phyloP scores from a whole-genome alignment of 37 sponge, comb jelly and placozoan species.

The Diacarnus erythraeanus region DNA sequence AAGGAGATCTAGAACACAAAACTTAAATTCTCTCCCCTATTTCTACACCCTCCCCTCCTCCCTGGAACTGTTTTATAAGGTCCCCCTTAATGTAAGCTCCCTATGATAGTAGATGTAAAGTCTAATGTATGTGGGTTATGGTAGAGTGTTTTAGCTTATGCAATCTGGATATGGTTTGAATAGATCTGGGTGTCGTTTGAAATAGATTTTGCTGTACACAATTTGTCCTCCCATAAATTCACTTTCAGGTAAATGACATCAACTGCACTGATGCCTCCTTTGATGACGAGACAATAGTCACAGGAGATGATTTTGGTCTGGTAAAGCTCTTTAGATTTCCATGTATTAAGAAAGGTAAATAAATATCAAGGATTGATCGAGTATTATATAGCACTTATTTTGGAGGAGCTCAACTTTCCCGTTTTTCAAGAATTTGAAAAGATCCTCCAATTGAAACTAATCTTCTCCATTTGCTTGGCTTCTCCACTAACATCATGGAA shows the following conservation, averaged over 20 bases:
- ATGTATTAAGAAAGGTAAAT: slow-evolving; percentile 74
- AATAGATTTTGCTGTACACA: no score
- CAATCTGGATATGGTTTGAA: no score
- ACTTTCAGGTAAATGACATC: slow-evolving; percentile 66
- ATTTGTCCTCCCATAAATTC: background rate
- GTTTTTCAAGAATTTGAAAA: background rate
- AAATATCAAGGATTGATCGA: no score
- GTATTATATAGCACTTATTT: no score
- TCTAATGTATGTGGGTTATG: background rate
- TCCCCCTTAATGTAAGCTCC: no score
- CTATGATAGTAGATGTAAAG: background rate
- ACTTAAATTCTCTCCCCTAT: background rate
- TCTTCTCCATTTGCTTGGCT: no score
- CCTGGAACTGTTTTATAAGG: no score
- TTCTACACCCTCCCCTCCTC: background rate
- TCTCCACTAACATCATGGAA: no score
- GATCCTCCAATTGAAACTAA: no score
- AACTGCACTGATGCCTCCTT: slow-evolving; percentile 83
- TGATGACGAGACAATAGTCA: slow-evolving; percentile 75
- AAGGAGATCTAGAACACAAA: background rate
- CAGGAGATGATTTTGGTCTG: slow-evolving; percentile 97
- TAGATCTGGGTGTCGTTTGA: no score
- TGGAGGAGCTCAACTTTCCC: background rate
- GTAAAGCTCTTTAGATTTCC: slow-evolving; percentile 97
- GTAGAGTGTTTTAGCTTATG: no score